Conservation (phyloP, 2,797 vertebrate species). For the Alcedo atthis region DNA sequence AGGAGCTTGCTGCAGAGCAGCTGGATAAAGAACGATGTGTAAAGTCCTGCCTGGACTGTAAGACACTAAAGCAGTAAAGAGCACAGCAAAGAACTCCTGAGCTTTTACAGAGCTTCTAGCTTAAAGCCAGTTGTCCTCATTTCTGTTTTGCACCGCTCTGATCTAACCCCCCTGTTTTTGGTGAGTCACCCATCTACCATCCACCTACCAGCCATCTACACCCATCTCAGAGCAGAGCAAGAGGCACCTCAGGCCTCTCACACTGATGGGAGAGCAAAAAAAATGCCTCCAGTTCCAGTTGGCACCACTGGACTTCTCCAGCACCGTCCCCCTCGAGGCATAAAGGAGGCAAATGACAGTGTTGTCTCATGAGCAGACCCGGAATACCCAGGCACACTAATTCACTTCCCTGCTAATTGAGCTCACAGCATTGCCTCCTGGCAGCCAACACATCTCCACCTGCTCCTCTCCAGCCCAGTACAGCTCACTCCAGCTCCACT, state of each 20-base stretch:
- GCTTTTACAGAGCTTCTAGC: background rate
- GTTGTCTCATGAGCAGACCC: background rate
- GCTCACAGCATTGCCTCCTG: background rate
- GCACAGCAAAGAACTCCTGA: background rate
- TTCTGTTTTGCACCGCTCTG: background rate
- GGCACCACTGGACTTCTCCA: background rate
- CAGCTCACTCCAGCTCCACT: background rate
- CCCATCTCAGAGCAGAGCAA: rapidly evolving
- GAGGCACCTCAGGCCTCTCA: background rate
- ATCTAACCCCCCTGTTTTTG: too few relatives aligned
- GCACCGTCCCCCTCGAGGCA: background rate
- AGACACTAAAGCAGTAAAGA: background rate
- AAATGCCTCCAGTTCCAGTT: background rate
- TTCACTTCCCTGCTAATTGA: background rate
- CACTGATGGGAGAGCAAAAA: background rate
- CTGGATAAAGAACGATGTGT: background rate
- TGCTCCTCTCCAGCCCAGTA: rapidly evolving
- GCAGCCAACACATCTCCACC: background rate
- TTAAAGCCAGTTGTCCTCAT: background rate
- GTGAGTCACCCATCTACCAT: too few relatives aligned
- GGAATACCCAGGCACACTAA: background rate
- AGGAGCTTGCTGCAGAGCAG: background rate
- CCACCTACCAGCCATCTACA: too few relatives aligned
- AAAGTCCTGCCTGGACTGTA: background rate
- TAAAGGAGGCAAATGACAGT: background rate